phyloP scores from a whole-genome alignment of 2,888 invertebrate species.

The Sinhomidia bicolor region DNA sequence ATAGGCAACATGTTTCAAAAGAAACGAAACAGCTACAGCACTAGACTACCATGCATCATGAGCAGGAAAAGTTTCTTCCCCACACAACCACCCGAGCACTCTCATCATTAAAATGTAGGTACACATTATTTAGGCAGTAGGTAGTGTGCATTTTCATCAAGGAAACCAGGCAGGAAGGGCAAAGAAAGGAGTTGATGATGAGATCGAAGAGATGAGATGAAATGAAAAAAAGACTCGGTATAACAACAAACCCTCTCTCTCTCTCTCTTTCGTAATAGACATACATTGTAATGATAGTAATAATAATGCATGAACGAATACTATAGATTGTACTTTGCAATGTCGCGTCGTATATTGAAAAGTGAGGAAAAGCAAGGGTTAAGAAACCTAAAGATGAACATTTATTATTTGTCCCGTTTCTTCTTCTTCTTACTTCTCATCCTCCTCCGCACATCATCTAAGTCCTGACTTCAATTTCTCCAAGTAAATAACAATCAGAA shows the following conservation, averaged over 20 bases:
- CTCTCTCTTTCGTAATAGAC: background rate
- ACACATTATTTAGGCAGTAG: constrained; percentile 10
- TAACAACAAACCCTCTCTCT: background rate
- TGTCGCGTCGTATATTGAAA: background rate
- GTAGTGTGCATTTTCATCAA: background rate
- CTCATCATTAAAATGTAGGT: constrained; percentile 39
- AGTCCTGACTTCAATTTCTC: constrained; percentile 29
- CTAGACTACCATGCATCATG: too few relatives aligned
- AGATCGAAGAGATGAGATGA: constrained; percentile 29
- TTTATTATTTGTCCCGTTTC: background rate
- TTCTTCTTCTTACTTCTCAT: background rate
- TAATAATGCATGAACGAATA: background rate
- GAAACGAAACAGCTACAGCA: background rate
- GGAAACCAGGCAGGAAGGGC: background rate
- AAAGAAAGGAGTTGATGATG: constrained; percentile 13
- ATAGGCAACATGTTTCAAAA: too few relatives aligned
- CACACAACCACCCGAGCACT: background rate
- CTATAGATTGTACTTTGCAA: background rate
- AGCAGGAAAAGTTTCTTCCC: too few relatives aligned
- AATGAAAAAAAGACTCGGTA: constrained; percentile 15
- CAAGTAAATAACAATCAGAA: background rate
- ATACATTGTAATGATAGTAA: background rate
- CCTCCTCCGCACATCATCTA: background rate
- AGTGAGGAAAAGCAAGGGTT: background rate
- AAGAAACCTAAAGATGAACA: background rate